Base-by-base conservation (phyloP, 2,888 invertebrate genomes). In the Metacarcinus magister region DNA sequence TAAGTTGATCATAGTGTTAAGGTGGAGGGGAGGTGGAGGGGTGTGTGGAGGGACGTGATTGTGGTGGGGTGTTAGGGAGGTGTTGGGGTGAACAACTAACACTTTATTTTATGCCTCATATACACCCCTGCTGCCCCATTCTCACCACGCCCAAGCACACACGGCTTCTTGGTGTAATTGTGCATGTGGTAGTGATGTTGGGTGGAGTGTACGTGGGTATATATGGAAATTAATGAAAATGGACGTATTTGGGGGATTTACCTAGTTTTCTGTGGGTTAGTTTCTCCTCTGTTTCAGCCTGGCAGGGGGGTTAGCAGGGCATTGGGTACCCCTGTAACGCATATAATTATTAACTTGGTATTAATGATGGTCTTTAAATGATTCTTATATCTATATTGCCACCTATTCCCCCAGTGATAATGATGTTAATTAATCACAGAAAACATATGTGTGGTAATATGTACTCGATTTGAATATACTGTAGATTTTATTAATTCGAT, bases 51-150 rank as follows among this genome's bases (percentile, higher is more conserved):
- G 91, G 48, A 48, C 23, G 91, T 48, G 91, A n/a, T 13, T 8
- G 91, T 91, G 44, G n/a, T 23, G 46, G 91, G 44, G 91, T 28
- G 91, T 92, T 46, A 19, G 91, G 44, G 91, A 92, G 91, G 46
- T 67, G 92, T 44, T 92, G 89, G 75, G 28, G 92, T 93, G 95
- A 92, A 95, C 95, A 95, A 95, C 95, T 93, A 95, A 95, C 95
- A 95, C 75, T 46, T 95, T 23, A 95, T 95, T 92, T 95, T 95
- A 82, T 46, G 82, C 94, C 87, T 54, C 92, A 48, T 44, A 82
- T n/a, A 48, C 94, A 28, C 92, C 92, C 82, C 60, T 75, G 43
- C 67, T 82, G 48, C 93, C 48, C 89, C 16, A 0, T 54, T 39
- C 75, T 54, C 39, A 19, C 60, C 91, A 28, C 28, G n/a, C 28